Conservation (phyloP, 2,797 vertebrate genomes). For the Agapornis canus region DNA sequence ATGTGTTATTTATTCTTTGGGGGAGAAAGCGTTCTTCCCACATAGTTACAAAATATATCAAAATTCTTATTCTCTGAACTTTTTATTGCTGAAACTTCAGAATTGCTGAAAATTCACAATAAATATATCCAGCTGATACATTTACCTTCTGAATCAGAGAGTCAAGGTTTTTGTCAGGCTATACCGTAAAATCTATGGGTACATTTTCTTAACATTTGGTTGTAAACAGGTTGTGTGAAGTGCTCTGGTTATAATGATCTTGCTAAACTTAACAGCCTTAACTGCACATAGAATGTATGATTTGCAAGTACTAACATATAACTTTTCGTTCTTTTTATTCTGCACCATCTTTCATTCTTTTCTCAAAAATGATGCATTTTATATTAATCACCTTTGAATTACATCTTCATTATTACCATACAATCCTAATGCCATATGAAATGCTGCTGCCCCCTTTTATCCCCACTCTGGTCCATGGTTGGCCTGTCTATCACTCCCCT, state of each 20-base stretch:
- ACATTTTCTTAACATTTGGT: conserved; percentile 38
- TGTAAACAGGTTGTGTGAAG: neutral
- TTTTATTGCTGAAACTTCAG: neutral
- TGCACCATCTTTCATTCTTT: conserved; percentile 76
- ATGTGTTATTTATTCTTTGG: neutral
- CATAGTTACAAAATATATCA: neutral
- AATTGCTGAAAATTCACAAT: neutral
- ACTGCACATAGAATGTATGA: conserved; percentile 78
- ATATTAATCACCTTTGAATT: conserved; percentile 70
- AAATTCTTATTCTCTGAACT: neutral
- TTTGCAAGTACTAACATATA: conserved; percentile 82
- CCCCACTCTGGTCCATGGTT: conserved; percentile 57
- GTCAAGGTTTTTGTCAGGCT: neutral
- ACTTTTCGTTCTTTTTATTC: conserved; percentile 81
- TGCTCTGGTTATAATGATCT: conserved; percentile 18
- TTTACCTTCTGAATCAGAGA: neutral
- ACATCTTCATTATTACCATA: conserved; percentile 71
- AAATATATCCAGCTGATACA: neutral
- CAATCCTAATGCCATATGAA: conserved; percentile 69
- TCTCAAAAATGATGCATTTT: conserved; percentile 67
- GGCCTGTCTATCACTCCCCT: conserved; percentile 74
- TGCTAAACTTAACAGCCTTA: conserved; percentile 69
- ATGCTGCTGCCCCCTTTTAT: conserved; percentile 71
- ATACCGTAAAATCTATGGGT: conserved; percentile 5
- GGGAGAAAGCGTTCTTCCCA: neutral